Percentiles rank a stretch among this genome's conserved stretches.
These are phyloP conservation scores for Rhopilema esculentum DNA, from an alignment of 30 jellyfish, hydroid and myxozoan species.

Conservation along the genomic window DNA sequence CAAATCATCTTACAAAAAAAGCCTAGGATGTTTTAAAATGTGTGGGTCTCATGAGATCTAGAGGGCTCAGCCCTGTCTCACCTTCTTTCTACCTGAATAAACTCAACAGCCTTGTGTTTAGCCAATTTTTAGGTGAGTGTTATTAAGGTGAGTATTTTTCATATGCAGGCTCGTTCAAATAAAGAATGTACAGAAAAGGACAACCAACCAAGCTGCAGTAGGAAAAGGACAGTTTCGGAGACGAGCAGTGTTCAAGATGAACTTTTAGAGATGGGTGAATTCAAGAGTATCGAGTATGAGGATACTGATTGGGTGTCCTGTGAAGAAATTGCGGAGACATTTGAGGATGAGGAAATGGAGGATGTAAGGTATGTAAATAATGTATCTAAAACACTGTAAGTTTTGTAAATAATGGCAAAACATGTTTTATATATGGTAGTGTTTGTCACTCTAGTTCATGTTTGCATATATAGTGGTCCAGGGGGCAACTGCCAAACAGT, in stretches of 20 bases:
- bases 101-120: background rate
- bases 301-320: background rate
- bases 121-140: background rate
- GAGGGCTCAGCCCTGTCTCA: background rate
- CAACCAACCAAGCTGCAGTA: slow-evolving; percentile 15
- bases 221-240: background rate
- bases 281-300: background rate
- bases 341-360: background rate
- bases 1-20: background rate
- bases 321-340: background rate
- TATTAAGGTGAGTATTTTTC: background rate
- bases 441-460: background rate
- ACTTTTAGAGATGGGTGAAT: background rate
- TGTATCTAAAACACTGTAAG: background rate
- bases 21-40: background rate
- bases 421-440: background rate
- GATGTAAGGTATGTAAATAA: too few relatives aligned
- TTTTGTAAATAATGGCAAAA: background rate
- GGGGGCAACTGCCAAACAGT: background rate
- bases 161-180: background rate
- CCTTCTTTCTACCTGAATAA: background rate
- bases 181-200: background rate
- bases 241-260: background rate
- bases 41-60: background rate
- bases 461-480: background rate